These are phyloP conservation scores for Spilogale gracilis DNA, from an alignment of 2,113 vertebrate species.

Conservation along the genomic window DNA sequence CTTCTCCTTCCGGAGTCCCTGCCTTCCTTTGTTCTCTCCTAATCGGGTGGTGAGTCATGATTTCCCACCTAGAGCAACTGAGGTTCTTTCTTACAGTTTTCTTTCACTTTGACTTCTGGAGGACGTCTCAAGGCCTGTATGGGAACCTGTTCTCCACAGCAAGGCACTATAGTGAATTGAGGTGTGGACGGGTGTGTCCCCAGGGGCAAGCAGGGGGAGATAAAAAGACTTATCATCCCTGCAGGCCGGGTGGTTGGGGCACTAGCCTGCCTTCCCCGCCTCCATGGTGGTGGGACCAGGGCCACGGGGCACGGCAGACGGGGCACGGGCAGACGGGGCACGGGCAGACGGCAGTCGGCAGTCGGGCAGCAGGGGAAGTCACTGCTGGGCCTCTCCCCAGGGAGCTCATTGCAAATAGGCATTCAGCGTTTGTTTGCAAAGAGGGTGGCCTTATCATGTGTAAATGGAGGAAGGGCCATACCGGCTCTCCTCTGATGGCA, in stretches of 20 bases:
- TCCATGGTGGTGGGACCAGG: background rate
- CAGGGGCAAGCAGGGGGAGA: background rate
- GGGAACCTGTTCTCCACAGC: background rate
- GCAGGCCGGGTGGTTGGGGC: background rate
- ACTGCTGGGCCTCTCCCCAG: fast-evolving
- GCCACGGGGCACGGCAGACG: background rate
- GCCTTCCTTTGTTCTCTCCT: too few species aligned
- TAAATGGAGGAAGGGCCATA: fast-evolving
- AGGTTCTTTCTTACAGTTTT: background rate
- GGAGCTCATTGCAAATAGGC: too few species aligned
- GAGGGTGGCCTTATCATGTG: background rate
- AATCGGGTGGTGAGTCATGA: fast-evolving
- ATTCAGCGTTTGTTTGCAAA: background rate
- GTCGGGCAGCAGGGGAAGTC: background rate
- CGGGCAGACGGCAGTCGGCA: too few species aligned
- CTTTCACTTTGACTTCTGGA: background rate
- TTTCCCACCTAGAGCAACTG: fast-evolving
- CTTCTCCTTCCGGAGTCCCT: background rate
- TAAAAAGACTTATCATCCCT: background rate
- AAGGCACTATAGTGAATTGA: background rate
- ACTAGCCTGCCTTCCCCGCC: background rate
- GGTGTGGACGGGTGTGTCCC: background rate
- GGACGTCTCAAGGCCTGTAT: background rate
- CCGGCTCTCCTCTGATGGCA: background rate
- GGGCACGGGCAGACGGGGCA: too few species aligned